Percentiles rank a stretch among this genome's conserved stretches.
Conservation (phyloP, 2,888 invertebrate genomes). For the Julus scandinavius region DNA sequence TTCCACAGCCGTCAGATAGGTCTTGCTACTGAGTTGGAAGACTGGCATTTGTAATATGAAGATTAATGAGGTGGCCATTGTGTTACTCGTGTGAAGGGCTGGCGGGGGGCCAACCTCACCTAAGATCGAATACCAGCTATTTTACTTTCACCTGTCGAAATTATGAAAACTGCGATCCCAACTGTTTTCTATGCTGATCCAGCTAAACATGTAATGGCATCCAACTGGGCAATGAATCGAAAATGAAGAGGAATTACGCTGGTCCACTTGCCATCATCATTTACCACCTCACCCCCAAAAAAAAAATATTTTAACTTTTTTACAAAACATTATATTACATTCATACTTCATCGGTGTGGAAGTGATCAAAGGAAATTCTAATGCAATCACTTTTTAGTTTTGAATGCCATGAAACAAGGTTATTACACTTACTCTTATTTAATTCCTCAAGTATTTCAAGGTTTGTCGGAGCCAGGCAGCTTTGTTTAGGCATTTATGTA, state of each 20-base stretch:
- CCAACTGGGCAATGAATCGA: conserved; percentile 48
- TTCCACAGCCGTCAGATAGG: conserved; percentile 49
- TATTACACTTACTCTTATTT: not conserved
- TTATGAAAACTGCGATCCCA: conserved; percentile 45
- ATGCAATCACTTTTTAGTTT: conserved; percentile 29
- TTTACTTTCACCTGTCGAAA: conserved; percentile 52
- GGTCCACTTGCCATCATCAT: conserved; percentile 31
- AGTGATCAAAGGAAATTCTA: conserved; percentile 27
- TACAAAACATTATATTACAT: not conserved
- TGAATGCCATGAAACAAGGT: conserved; percentile 39
- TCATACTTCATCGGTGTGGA: conserved; percentile 34
- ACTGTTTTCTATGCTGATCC: conserved; percentile 34
- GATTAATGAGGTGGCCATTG: conserved; percentile 55
- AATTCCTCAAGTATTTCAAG: conserved; percentile 17
- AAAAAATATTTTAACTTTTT: not conserved
- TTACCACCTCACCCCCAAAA: conserved; percentile 22
- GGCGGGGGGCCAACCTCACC: conserved; percentile 52
- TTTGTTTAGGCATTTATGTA: too few species aligned
- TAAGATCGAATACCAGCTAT: conserved; percentile 52
- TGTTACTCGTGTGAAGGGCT: conserved; percentile 50
- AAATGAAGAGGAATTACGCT: conserved; percentile 24
- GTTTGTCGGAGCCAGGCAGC: not conserved
- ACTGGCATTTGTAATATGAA: conserved; percentile 55
- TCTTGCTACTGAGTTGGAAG: conserved; percentile 53
- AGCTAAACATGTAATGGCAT: conserved; percentile 39